Conservation (phyloP, 1,140 invertebrate species). For the Drosophila triauraria region DNA sequence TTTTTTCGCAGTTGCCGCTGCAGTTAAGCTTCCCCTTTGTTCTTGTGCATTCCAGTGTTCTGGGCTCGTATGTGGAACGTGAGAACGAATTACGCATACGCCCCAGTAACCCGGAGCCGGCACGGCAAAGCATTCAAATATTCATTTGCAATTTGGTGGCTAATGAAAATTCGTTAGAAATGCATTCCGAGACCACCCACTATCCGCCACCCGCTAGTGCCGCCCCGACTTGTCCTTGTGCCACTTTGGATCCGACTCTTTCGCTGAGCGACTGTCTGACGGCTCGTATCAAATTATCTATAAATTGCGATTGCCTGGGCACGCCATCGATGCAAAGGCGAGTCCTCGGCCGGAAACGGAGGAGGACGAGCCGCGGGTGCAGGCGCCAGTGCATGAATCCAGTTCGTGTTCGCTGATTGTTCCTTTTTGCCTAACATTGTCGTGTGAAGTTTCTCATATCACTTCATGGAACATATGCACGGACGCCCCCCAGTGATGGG, state of each 20-base stretch:
- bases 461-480: slow-evolving; percentile 52
- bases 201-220: neutral
- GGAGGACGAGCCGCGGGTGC: neutral
- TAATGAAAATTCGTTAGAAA: slow-evolving; percentile 76
- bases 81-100: slow-evolving; percentile 58
- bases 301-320: slow-evolving; percentile 71
- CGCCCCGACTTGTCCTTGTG: slow-evolving; percentile 65
- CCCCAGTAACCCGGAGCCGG: slow-evolving; percentile 43
- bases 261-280: slow-evolving; percentile 55
- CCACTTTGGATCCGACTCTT: slow-evolving; percentile 55
- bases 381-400: slow-evolving; percentile 16
- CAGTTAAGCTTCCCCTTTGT: slow-evolving; percentile 42
- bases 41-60: slow-evolving; percentile 46
- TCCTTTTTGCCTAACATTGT: slow-evolving; percentile 52
- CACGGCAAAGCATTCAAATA: slow-evolving; percentile 40
- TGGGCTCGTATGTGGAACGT: slow-evolving; percentile 38
- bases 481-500: slow-evolving; percentile 20
- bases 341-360: slow-evolving; percentile 12
- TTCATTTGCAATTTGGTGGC: slow-evolving; percentile 55
- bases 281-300: slow-evolving; percentile 78
- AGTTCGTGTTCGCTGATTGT: slow-evolving; percentile 56
- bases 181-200: slow-evolving; percentile 52
- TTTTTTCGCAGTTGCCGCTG: slow-evolving; percentile 34
- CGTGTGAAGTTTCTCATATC: slow-evolving; percentile 75
- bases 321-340: slow-evolving; percentile 61